A percentile compares a stretch with the other conserved stretches of the same genome.
These are phyloP conservation scores for Bugulina stolonifera DNA, from an alignment of 2,888 invertebrate species.

Conservation along the genomic window DNA sequence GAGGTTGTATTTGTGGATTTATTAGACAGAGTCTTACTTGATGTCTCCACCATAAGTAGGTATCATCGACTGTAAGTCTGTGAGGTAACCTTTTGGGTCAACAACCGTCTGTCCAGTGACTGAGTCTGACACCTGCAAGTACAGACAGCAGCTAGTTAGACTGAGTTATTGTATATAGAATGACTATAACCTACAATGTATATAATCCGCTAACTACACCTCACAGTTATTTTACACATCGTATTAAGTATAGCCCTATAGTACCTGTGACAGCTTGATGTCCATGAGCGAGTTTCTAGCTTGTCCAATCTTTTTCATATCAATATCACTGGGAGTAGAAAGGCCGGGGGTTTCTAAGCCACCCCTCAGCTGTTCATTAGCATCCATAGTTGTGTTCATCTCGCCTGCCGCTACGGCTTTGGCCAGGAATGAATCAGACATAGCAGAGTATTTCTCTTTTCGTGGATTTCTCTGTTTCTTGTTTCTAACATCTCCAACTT, in stretches of 20 bases:
- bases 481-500: constrained; percentile 98
- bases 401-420: constrained; percentile 59
- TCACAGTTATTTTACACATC: not conserved
- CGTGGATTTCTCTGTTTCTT: constrained; percentile 90
- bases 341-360: constrained; percentile 46
- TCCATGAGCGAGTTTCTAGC: constrained; percentile 98
- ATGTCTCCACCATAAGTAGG: constrained; percentile 97
- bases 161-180: too few relatives aligned
- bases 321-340: constrained; percentile 68
- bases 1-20: too few relatives aligned
- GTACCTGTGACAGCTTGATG: constrained; percentile 83
- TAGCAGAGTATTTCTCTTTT: constrained; percentile 91
- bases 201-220: not conserved
- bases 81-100: constrained; percentile 99
- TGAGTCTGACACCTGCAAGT: constrained; percentile 75
- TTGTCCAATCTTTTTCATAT: constrained; percentile 96
- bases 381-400: constrained; percentile 39
- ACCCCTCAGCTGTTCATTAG: constrained; percentile 40
- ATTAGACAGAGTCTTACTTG: too few relatives aligned
- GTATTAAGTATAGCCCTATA: not conserved
- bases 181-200: too few relatives aligned
- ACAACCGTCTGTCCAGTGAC: constrained; percentile 98
- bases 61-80: constrained; percentile 97
- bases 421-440: constrained; percentile 92
- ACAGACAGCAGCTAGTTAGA: too few relatives aligned